phyloP scores from a whole-genome alignment of 1,140 invertebrate species.

The Mesaphorura yosii region DNA sequence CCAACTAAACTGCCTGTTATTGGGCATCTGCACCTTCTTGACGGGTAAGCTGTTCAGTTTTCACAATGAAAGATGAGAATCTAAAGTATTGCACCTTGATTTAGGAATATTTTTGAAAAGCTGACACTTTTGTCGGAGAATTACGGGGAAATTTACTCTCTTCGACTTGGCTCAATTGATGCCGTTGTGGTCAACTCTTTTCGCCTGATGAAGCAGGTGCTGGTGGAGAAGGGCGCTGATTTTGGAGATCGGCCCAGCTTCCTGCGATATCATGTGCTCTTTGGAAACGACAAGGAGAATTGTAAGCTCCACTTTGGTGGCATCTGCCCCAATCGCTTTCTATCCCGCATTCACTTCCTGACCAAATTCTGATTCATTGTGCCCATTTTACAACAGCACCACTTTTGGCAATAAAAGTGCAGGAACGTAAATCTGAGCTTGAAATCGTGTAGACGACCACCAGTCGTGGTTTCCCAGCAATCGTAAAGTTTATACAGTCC shows the following conservation, averaged over 20 bases:
- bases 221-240: slow-evolving; percentile 64
- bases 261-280: slow-evolving; percentile 52
- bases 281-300: slow-evolving; percentile 53
- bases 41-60: slow-evolving; percentile 16
- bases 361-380: no score
- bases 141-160: slow-evolving; percentile 63
- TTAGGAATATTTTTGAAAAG: slow-evolving; percentile 50
- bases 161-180: slow-evolving; percentile 54
- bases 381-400: no score
- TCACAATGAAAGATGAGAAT: background rate
- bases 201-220: slow-evolving; percentile 59
- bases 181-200: slow-evolving; percentile 68
- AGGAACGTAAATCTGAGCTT: no score
- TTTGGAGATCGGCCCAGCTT: slow-evolving; percentile 73
- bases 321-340: background rate
- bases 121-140: slow-evolving; percentile 55
- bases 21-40: slow-evolving; percentile 24
- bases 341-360: no score
- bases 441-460: no score
- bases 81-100: background rate
- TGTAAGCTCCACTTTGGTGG: slow-evolving; percentile 46
- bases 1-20: slow-evolving; percentile 19
- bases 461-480: no score
- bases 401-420: no score
- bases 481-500: no score